Conservation (phyloP, 2,888 invertebrate genomes). For the Operophtera brumata region DNA sequence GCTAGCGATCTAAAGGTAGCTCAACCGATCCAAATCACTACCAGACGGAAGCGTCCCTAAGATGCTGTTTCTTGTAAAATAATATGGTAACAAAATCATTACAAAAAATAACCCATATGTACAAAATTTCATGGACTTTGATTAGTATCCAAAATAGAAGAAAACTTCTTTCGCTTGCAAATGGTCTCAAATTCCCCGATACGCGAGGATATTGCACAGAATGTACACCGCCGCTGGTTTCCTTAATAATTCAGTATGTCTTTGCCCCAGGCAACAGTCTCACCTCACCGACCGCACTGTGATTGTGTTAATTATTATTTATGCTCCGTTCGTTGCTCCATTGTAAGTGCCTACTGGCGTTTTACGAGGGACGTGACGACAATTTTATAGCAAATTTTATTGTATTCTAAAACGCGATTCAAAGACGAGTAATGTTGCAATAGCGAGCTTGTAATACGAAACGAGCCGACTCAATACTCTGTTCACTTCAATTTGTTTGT, state of each 20-base stretch:
- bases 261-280: slow-evolving; percentile 8
- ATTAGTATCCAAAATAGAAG: no score
- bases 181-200: no score
- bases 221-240: not conserved
- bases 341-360: slow-evolving; percentile 19
- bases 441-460: not conserved
- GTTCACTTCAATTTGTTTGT: not conserved
- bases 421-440: not conserved
- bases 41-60: no score
- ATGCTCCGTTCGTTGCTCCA: slow-evolving; percentile 5
- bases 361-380: slow-evolving; percentile 27
- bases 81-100: no score
- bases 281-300: slow-evolving; percentile 19
- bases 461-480: not conserved
- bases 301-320: slow-evolving; percentile 14
- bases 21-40: no score
- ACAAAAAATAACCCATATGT: no score
- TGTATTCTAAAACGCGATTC: slow-evolving; percentile 25
- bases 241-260: not conserved
- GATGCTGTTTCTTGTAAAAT: no score
- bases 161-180: no score
- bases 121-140: no score
- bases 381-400: slow-evolving; percentile 26
- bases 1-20: no score
- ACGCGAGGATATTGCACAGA: not conserved